These are phyloP conservation scores for Corella eumyota DNA, from an alignment of 23 tunicate species.

Conservation along the genomic window DNA sequence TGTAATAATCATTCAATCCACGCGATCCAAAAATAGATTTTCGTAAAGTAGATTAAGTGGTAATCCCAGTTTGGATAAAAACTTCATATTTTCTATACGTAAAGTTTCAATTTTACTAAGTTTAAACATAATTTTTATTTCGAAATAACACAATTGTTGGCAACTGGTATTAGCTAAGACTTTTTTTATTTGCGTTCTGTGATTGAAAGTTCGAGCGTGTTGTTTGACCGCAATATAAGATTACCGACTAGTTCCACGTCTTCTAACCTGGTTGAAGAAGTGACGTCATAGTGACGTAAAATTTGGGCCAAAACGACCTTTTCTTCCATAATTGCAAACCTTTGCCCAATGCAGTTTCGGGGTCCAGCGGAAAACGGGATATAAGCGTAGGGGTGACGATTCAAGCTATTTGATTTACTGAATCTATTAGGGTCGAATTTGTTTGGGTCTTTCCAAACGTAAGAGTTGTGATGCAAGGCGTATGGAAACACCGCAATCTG, in stretches of 20 bases:
- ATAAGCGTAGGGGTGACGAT: constrained; percentile 33
- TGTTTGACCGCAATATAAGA: constrained; percentile 11
- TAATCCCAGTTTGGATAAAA: no score
- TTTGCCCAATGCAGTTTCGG: constrained; percentile 65
- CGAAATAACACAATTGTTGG: no score
- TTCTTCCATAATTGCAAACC: constrained; percentile 36
- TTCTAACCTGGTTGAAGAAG: constrained; percentile 7
- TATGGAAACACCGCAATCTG: neutral
- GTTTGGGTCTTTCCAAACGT: constrained; percentile 25
- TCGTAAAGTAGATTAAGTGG: no score
- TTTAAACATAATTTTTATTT: no score
- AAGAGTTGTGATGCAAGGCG: constrained; percentile 12
- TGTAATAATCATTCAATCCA: no score
- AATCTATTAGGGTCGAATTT: constrained; percentile 45
- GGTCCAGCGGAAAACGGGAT: constrained; percentile 61
- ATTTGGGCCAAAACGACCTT: constrained; percentile 42
- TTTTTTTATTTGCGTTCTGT: neutral
- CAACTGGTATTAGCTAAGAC: no score
- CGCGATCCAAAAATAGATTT: no score
- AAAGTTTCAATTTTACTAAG: no score
- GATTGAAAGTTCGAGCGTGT: neutral
- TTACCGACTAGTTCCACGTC: constrained; percentile 10
- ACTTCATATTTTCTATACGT: no score
- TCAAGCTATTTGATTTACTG: constrained; percentile 11
- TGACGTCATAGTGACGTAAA: constrained; percentile 16